Percentiles rank a stretch among this genome's conserved stretches.
Evolutionary conservation across 2,113 vertebrate species (phyloP).

Genomic region (Channa maculata): DNA sequence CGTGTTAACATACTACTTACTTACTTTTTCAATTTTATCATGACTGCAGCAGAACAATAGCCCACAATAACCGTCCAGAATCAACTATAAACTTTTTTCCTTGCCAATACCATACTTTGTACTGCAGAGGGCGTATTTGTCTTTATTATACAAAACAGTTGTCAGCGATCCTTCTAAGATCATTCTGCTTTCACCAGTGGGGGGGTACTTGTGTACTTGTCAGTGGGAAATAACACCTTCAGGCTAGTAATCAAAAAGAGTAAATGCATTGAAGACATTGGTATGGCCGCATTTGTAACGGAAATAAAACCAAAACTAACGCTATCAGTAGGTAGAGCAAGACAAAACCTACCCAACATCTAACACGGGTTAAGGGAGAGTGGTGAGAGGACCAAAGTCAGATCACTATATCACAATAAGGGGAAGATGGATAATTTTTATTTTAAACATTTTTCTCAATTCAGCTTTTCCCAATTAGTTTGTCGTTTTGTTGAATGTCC

Average conservation of each 20-base stretch:
- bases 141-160: not conserved
- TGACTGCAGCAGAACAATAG: not conserved
- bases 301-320: not conserved
- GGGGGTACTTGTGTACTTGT: no score
- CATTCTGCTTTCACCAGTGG: no score
- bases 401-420: no score
- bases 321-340: not conserved
- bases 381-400: no score
- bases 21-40: not conserved
- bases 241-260: no score
- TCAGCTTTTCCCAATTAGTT: not conserved
- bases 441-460: not conserved
- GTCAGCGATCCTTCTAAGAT: no score
- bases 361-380: no score
- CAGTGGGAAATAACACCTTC: no score
- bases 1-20: not conserved
- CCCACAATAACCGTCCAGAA: not conserved
- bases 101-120: not conserved
- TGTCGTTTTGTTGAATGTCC: constrained; percentile 11
- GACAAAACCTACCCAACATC: not conserved
- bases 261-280: not conserved
- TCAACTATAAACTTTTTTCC: not conserved
- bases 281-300: not conserved
- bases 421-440: no score
- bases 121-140: constrained; percentile 18